Percentiles rank a stretch among this genome's conserved stretches.
Evolutionary conservation across 2,888 invertebrate genomes (phyloP).

Genomic region (Zelleria hepariella): DNA sequence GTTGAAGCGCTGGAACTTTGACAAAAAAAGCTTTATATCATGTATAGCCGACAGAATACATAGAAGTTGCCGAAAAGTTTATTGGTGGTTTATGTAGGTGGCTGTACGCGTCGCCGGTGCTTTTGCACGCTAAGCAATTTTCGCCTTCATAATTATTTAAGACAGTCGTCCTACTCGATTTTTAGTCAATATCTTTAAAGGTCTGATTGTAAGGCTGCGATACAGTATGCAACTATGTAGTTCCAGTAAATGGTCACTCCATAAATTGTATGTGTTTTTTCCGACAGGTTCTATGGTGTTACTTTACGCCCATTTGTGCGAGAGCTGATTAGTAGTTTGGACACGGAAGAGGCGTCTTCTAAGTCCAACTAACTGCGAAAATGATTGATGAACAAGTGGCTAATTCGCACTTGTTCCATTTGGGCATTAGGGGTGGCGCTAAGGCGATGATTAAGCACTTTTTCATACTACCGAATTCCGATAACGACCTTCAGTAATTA

Average conservation of each 20-base stretch:
- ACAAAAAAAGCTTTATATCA: no score
- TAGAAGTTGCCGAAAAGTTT: neutral
- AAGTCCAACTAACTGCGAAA: neutral
- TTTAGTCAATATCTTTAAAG: neutral
- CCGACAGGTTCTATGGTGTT: neutral
- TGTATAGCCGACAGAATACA: no score
- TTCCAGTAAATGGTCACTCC: neutral
- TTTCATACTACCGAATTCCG: neutral
- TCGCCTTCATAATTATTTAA: neutral
- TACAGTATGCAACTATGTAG: neutral
- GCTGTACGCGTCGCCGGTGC: neutral
- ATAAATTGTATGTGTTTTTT: neutral
- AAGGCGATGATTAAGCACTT: neutral
- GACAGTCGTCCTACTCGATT: neutral
- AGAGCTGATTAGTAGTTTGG: conserved; percentile 1
- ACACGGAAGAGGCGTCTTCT: conserved; percentile 8
- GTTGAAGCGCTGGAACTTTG: no score
- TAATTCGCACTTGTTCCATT: conserved; percentile 9
- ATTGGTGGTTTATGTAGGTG: neutral
- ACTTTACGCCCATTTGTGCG: neutral
- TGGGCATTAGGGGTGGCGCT: conserved; percentile 4
- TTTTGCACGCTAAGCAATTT: conserved; percentile 1
- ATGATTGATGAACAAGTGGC: conserved; percentile 7
- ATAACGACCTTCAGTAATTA: neutral
- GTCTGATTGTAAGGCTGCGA: neutral